These are phyloP conservation scores for Acipenser oxyrinchus DNA, from an alignment of 2,797 vertebrate genomes.

Conservation along the genomic window DNA sequence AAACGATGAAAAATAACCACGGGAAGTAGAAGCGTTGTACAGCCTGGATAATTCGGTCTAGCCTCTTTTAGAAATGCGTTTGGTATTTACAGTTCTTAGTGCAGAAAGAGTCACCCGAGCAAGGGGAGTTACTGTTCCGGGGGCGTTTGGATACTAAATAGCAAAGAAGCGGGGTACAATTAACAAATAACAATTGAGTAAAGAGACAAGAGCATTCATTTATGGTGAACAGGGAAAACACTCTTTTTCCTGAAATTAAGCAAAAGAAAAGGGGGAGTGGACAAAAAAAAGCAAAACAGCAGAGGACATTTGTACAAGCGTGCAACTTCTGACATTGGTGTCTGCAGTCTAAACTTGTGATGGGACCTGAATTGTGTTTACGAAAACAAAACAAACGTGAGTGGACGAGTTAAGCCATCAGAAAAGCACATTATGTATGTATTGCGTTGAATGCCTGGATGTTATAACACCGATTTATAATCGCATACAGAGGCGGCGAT, in stretches of 20 bases:
- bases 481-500: no score
- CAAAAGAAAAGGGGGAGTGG: conserved; percentile 4
- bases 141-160: conserved; percentile 20
- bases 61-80: background rate
- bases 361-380: no score
- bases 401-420: no score
- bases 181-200: conserved; percentile 5
- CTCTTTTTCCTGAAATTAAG: background rate
- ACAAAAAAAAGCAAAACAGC: background rate
- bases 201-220: conserved; percentile 6
- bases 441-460: no score
- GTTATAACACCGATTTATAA: no score
- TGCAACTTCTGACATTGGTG: conserved; percentile 1
- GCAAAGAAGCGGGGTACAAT: conserved; percentile 1
- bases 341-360: no score
- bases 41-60: no score
- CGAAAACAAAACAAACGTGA: no score
- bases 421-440: no score
- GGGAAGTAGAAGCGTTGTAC: no score
- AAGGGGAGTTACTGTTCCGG: conserved; percentile 24
- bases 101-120: conserved; percentile 1
- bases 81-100: background rate
- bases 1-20: no score
- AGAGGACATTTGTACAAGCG: conserved; percentile 7
- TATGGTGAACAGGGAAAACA: conserved; percentile 1